Base-by-base conservation (phyloP, 2,113 vertebrate species). In the Ophiodon elongatus region DNA sequence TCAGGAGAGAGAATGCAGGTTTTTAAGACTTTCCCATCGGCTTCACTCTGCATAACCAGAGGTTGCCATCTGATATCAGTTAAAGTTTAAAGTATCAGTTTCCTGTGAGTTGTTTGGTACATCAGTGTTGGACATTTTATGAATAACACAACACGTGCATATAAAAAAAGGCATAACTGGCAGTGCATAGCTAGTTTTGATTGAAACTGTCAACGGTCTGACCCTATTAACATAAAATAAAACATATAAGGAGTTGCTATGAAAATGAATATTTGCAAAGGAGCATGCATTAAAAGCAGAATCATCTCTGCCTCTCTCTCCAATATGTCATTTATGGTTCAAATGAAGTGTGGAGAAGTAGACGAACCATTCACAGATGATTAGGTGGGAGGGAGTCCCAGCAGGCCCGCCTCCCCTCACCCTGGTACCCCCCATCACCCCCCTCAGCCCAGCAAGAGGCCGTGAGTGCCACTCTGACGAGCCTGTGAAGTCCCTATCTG, bases 401-500 rank as follows among this genome's bases (percentile, higher is more conserved):
- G 62, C 70, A 37, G 56, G 77, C 43, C 79, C 31, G 10, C 25
- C 39, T 52, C 74, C 50, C 43, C 9, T 72, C 62, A 10, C 68
- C 64, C 71, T 14, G 7, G 76, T 47, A 65, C 8, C 64, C 71
- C 57, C n/a, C n/a, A n/a, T n/a, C n/a, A n/a, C n/a, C n/a, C 31
- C 29, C 68, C 63, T 0, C 57, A 8, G 75, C 86, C 88, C 27
- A 8, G 82, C 37, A 19, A 76, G 88, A 74, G 74, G 76, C 84
- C 59, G 76, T 17, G 9, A 90, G 79, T 80, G 84, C 72, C 82
- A 74, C 79, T 76, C 75, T 79, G 87, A 88, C 71, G 90, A 83
- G 80, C 80, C 80, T 33, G 65, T 88, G 90, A 93, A 89, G 85
- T 91, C 84, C 92, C 87, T 91, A 91, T 94, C 90, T 73, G 77